Evolutionary conservation across 2,113 vertebrate species (phyloP), one percentile per base, ranked within the genome.

Genomic region (Ictalurus punctatus): DNA sequence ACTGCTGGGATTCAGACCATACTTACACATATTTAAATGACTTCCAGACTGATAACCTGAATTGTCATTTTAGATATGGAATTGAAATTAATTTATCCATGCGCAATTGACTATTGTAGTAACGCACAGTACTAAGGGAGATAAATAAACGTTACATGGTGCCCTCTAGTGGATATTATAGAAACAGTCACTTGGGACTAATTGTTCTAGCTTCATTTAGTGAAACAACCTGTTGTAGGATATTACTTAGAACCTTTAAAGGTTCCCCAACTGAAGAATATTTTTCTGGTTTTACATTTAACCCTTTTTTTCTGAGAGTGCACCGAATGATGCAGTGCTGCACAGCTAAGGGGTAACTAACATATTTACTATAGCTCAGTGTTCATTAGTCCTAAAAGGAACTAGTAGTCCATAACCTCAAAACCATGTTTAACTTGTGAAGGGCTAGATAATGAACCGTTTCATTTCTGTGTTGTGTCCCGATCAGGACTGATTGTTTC

Each of bases 91-190:
- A 19, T 37, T 17, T 73, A 40, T 9, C 1, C 17, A 21, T 37
- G 19, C 6, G 37, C 4, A 21, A 44, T 7, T 80, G 25, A 21
- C 27, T 54, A 3, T 2, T 19, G 79, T 34, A 3, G 52, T 10
- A 19, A 19, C 4, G 79, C 27, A n/a, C 16, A 58, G 13, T 56
- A 54, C 16, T 56, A 56, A 81, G 25, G 27, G 16, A 30, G 52
- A 21, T 21, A 54, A 71, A 69, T 52, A 52, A 44, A 12, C 6
- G 0, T 54, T 6, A 30, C 25, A 71, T n/a, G 40, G 19, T 56
- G 84, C 84, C 84, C 84, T 73, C 84, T 85, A 37, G 65, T 85
- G 84, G 48, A 71, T 56, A 71, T 85, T n/a, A 48, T 48, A 84
- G 44, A 14, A 83, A 63, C 2, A 27, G 34, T 4, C 81, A 83